phyloP scores from a whole-genome alignment of 2,113 vertebrate species.

The Tapirus terrestris region DNA sequence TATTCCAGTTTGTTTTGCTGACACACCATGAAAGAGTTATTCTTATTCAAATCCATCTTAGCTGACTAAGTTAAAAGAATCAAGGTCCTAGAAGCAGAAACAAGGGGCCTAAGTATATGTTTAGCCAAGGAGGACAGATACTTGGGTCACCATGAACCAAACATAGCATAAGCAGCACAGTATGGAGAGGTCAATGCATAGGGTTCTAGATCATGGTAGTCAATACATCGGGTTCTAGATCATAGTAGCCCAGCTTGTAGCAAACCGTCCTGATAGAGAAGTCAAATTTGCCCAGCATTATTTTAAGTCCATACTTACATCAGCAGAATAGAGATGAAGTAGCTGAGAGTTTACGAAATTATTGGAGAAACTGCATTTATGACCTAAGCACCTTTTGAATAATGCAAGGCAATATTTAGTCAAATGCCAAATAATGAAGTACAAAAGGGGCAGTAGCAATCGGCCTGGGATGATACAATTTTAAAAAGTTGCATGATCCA shows the following conservation, averaged over 20 bases:
- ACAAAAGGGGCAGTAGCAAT: not conserved
- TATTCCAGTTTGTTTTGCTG: not conserved
- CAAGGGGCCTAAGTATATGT: not conserved
- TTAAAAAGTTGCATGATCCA: not conserved
- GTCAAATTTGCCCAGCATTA: not conserved
- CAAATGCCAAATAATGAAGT: not conserved
- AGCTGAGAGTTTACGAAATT: not conserved
- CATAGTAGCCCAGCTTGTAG: not conserved
- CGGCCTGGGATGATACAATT: not conserved
- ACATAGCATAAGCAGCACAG: not conserved
- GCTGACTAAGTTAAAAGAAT: not conserved
- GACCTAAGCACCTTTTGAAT: not conserved
- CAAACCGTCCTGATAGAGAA: not conserved
- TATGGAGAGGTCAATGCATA: not conserved
- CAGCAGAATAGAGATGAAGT: not conserved
- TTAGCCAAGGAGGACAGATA: not conserved
- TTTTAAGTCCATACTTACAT: not conserved
- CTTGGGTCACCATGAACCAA: not conserved
- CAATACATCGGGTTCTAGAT: not conserved
- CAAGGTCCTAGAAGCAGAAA: not conserved
- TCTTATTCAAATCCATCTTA: constrained; percentile 29
- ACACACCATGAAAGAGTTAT: not conserved
- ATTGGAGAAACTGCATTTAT: not conserved
- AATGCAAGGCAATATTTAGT: not conserved
- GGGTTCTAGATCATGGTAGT: not conserved